phyloP scores from a whole-genome alignment of 2,113 vertebrate species.

The Brachypteracias leptosomus region DNA sequence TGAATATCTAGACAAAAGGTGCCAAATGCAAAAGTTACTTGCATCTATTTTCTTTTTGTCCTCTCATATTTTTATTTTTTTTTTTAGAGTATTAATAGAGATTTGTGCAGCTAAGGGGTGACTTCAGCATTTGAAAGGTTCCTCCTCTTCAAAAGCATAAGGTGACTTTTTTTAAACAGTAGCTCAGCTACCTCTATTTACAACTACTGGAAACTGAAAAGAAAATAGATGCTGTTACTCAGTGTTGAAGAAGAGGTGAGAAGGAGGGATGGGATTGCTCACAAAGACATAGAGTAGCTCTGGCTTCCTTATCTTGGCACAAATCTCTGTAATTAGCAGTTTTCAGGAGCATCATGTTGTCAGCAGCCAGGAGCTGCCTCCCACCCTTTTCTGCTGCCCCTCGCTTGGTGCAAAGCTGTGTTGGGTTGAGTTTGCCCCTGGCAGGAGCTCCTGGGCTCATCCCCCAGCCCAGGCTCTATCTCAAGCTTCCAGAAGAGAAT shows the following conservation, averaged over 20 bases:
- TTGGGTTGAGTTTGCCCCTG: not conserved
- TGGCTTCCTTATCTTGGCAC: not conserved
- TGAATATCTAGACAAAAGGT: slow-evolving; percentile 78
- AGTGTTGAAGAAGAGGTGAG: slow-evolving; percentile 59
- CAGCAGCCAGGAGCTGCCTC: not conserved
- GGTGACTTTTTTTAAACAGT: slow-evolving; percentile 68
- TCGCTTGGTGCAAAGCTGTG: not conserved
- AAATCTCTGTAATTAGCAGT: not conserved
- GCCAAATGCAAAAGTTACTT: slow-evolving; percentile 81
- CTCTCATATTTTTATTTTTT: slow-evolving; percentile 75
- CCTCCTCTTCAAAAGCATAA: slow-evolving; percentile 70
- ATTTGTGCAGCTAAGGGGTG: slow-evolving; percentile 73
- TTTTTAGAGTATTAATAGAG: slow-evolving; percentile 74
- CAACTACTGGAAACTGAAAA: slow-evolving; percentile 78
- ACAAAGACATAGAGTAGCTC: not conserved
- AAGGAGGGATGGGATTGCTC: slow-evolving; percentile 34
- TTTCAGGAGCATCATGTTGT: slow-evolving; percentile 1
- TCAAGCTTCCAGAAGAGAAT: slow-evolving; percentile 54
- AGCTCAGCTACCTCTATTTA: slow-evolving; percentile 78
- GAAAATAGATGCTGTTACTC: slow-evolving; percentile 72
- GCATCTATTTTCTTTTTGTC: slow-evolving; percentile 77
- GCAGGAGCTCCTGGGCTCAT: not conserved
- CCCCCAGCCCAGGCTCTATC: slow-evolving; percentile 38
- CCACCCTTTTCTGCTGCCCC: not conserved
- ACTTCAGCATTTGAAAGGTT: slow-evolving; percentile 72